phyloP scores from a whole-genome alignment of 2,113 vertebrate genomes.

The Neoarius graeffei region DNA sequence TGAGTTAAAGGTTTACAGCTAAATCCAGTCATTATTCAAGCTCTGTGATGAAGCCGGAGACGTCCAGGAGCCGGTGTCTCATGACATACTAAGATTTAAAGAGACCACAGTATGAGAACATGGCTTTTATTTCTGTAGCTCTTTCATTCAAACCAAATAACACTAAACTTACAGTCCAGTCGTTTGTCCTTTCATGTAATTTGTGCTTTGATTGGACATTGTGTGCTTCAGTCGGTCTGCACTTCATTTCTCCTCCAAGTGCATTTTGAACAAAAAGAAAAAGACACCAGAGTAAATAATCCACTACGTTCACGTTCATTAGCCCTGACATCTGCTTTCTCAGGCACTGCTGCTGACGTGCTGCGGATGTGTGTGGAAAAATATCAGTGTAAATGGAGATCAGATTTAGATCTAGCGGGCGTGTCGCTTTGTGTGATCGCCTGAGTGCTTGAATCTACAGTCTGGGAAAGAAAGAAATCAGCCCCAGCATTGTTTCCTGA shows the following conservation, averaged over 20 bases:
- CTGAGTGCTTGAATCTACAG: background rate
- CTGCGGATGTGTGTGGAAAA: background rate
- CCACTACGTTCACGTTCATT: background rate
- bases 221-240: too few species aligned
- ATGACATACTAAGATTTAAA: slow-evolving; percentile 34
- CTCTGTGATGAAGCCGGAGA: slow-evolving; percentile 12
- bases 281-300: background rate
- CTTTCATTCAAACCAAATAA: background rate
- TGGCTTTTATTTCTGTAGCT: background rate
- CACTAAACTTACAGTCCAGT: background rate
- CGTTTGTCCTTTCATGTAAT: background rate
- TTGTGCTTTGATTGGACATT: background rate
- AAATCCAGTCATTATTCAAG: slow-evolving; percentile 34
- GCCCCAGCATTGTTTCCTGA: background rate
- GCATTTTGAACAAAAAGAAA: background rate
- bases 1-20: slow-evolving; percentile 14
- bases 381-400: background rate
- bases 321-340: background rate
- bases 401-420: background rate
- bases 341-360: background rate
- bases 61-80: slow-evolving; percentile 12
- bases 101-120: background rate
- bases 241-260: background rate
- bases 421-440: background rate
- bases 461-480: background rate